Percentiles rank a stretch among this genome's conserved stretches.
Evolutionary conservation across 2,888 invertebrate species (phyloP).

Genomic region (Cyclophora albipunctata): DNA sequence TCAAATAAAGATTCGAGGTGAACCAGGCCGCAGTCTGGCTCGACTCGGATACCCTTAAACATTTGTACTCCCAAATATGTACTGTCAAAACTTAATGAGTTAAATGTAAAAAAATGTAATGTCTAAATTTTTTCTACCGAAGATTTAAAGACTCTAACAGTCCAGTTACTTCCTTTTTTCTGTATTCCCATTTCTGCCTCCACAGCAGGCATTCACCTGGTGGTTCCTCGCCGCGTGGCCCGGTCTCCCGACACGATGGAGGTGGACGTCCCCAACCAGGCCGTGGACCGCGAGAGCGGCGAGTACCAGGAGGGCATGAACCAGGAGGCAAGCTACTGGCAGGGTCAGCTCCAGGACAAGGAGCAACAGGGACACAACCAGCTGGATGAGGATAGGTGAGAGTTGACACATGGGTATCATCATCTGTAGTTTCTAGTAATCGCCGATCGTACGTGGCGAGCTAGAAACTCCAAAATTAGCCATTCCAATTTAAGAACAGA

Average conservation of each 20-base stretch:
- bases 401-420: too few species aligned
- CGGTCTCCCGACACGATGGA: slow-evolving; percentile 36
- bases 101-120: too few species aligned
- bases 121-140: background rate
- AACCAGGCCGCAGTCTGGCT: too few species aligned
- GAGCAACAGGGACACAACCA: slow-evolving; percentile 21
- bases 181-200: background rate
- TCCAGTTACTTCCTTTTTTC: too few species aligned
- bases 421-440: too few species aligned
- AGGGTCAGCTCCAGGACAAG: slow-evolving; percentile 19
- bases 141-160: background rate
- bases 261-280: slow-evolving; percentile 25
- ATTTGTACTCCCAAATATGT: too few species aligned
- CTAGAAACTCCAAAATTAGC: too few species aligned
- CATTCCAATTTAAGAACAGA: too few species aligned
- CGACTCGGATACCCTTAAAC: too few species aligned
- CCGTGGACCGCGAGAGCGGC: slow-evolving; percentile 15
- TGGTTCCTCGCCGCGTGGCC: slow-evolving; percentile 12
- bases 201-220: slow-evolving; percentile 1
- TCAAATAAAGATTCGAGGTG: too few species aligned
- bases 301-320: slow-evolving; percentile 24
- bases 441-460: too few species aligned
- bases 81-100: too few species aligned
- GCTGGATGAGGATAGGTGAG: slow-evolving; percentile 23
- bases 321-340: slow-evolving; percentile 29